A percentile compares a stretch with the other conserved stretches of the same genome.
Evolutionary conservation across 2,113 vertebrate species (phyloP).

Genomic region (Coregonus clupeaformis): DNA sequence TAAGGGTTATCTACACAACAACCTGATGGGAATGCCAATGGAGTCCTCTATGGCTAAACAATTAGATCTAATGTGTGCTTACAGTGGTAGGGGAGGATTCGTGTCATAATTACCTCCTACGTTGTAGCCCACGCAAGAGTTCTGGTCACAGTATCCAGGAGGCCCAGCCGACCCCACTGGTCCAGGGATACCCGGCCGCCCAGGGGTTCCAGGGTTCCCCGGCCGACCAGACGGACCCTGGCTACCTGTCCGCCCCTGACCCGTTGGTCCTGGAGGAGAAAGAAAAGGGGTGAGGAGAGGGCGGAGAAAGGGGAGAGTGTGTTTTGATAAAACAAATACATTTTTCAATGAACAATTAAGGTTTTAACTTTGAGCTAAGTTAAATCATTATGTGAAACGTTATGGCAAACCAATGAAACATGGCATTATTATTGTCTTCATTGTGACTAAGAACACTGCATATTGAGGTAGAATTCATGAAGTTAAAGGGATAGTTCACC

Average conservation of each 20-base stretch:
- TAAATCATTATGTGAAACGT: too few species aligned
- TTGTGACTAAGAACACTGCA: too few species aligned
- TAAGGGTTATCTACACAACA: background rate
- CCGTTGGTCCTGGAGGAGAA: slow-evolving; percentile 77
- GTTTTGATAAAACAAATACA: background rate
- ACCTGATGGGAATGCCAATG: too few species aligned
- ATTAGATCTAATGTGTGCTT: background rate
- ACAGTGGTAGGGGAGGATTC: background rate
- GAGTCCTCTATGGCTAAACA: too few species aligned
- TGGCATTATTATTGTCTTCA: too few species aligned
- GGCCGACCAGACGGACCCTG: slow-evolving; percentile 83
- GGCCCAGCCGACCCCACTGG: slow-evolving; percentile 84
- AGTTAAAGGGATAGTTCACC: too few species aligned
- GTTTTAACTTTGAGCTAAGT: background rate
- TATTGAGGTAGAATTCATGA: too few species aligned
- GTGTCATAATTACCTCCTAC: slow-evolving; percentile 82
- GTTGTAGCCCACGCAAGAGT: slow-evolving; percentile 88
- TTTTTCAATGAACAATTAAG: background rate
- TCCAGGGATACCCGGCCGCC: slow-evolving; percentile 83
- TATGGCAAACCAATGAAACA: too few species aligned
- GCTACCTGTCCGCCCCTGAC: slow-evolving; percentile 87
- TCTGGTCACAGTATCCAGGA: slow-evolving; percentile 92
- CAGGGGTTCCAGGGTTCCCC: slow-evolving; percentile 83
- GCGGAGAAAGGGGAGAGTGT: background rate
- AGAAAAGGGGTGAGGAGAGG: background rate